Base-by-base conservation (phyloP, 2,888 invertebrate genomes). In the Serripes groenlandicus region DNA sequence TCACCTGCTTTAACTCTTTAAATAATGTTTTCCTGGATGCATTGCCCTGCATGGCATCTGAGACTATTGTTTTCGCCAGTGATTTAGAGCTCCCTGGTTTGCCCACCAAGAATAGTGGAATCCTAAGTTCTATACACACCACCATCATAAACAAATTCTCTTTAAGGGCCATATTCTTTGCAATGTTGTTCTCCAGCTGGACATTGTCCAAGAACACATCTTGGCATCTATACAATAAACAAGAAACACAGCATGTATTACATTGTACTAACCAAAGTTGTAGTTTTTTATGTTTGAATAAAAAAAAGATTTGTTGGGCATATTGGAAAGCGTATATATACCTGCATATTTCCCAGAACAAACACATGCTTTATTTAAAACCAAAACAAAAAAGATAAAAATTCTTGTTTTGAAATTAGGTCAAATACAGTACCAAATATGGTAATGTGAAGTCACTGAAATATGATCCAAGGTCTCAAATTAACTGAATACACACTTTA, bases 101-200 rank as follows among this genome's bases (percentile, higher is more conserved):
- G 21, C 94, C 94, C 9, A 94, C 93, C 62, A 94, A 88, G 81
- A 94, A 94, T 56, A 94, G 88, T 3, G 94, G 94, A 18, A 94
- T 93, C 30, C 94, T 82, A 26, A 93, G 88, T 75, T 94, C 93
- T 42, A 94, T 93, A 83, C 94, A 94, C n/a, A 93, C 90, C 37
- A 93, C 90, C 93, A 94, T 94, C 92, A 94, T 93, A 69, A 94
- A 94, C 26, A 94, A 87, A 79, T 94, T 94, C 83, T 94, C 94
- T 69, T 91, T 92, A 74, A 94, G 85, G 5, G 94, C 94, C 81
- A 78, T 83, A 71, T 83, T 83, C 21, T 71, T 37, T 7, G 83
- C 83, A 35, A 83, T 83, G 74, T 83, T 80, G 11, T 83, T 80
- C 35, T 83, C 77, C 21, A 83, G 54, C 1, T 74, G 64, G 11